These are phyloP conservation scores for Matsumurasca onukii DNA, from an alignment of 1,140 invertebrate species.

Conservation along the genomic window DNA sequence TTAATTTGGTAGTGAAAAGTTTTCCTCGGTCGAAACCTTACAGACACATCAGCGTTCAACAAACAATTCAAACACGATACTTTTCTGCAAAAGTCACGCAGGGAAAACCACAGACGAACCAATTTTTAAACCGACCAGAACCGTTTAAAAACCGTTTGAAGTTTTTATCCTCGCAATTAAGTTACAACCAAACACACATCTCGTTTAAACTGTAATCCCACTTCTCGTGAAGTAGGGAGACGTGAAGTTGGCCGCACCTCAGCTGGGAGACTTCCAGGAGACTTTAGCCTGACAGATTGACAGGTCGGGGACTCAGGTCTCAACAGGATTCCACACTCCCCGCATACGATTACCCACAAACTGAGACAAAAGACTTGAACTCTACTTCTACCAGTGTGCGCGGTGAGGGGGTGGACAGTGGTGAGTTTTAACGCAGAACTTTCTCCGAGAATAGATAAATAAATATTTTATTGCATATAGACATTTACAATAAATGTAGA, in stretches of 20 bases:
- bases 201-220: background rate
- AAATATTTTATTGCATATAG: too few species aligned
- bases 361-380: conserved; percentile 30
- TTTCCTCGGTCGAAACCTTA: too few species aligned
- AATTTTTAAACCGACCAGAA: background rate
- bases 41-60: too few species aligned
- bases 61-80: too few species aligned
- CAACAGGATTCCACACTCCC: conserved; percentile 28
- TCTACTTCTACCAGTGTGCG: too few species aligned
- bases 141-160: background rate
- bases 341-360: conserved; percentile 28
- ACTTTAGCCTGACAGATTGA: conserved; percentile 25
- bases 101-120: too few species aligned
- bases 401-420: background rate
- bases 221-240: background rate
- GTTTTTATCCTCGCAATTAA: background rate
- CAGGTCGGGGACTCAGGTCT: conserved; percentile 22
- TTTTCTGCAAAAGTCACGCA: too few species aligned
- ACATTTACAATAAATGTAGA: too few species aligned
- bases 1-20: too few species aligned
- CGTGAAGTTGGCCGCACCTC: too few species aligned
- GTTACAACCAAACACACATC: background rate
- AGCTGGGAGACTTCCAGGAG: background rate
- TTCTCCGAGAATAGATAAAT: too few species aligned
- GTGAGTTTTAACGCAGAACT: too few species aligned